Evolutionary conservation across 2,888 invertebrate genomes (phyloP).

Genomic region (Trachelus stipa): DNA sequence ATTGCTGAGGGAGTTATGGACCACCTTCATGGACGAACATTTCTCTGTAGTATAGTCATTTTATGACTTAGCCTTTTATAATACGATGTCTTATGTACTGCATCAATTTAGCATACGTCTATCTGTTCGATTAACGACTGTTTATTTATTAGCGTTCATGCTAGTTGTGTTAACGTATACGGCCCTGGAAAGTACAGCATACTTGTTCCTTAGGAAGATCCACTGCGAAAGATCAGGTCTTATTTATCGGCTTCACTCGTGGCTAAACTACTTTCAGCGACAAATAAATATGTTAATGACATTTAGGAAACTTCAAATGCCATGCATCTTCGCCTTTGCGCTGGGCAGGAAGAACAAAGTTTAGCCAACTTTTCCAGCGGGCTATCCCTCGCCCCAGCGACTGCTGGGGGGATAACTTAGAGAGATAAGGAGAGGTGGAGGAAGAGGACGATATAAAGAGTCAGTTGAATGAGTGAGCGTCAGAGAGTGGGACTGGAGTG

Average conservation of each 20-base stretch:
- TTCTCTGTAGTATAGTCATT: neutral
- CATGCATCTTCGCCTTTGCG: slow-evolving; percentile 56
- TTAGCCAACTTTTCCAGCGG: slow-evolving; percentile 50
- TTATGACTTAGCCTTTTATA: neutral
- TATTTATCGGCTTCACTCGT: neutral
- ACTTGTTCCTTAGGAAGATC: neutral
- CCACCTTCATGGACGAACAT: neutral
- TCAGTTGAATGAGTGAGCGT: neutral
- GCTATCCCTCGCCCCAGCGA: slow-evolving; percentile 28
- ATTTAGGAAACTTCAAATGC: slow-evolving; percentile 59
- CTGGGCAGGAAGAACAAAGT: slow-evolving; percentile 53
- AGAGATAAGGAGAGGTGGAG: slow-evolving; percentile 15
- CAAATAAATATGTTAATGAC: slow-evolving; percentile 63
- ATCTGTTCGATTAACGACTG: neutral
- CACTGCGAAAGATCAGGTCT: neutral
- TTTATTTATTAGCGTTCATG: neutral
- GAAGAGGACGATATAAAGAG: slow-evolving; percentile 5
- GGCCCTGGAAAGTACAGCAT: neutral
- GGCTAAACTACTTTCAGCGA: slow-evolving; percentile 49
- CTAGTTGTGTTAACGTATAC: neutral
- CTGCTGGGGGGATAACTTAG: slow-evolving; percentile 16
- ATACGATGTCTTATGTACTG: neutral
- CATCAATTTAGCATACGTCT: neutral
- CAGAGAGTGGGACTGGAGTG: slow-evolving; percentile 27
- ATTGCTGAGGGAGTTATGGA: neutral